phyloP scores from a whole-genome alignment of 2,888 invertebrate genomes.

The Seira musarum region DNA sequence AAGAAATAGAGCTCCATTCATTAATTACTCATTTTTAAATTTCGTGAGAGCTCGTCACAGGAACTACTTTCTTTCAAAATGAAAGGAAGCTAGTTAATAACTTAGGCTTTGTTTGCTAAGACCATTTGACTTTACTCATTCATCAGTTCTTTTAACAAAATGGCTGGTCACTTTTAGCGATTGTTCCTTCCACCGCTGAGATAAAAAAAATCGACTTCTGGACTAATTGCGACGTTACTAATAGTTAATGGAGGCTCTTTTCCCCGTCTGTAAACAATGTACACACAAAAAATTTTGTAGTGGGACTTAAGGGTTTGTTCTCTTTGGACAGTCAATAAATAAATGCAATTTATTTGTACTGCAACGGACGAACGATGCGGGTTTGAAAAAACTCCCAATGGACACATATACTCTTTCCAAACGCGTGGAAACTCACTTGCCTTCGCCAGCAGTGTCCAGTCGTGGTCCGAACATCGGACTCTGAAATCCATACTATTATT shows the following conservation, averaged over 20 bases:
- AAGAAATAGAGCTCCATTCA: no score
- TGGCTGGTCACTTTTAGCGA: no score
- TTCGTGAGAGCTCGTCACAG: no score
- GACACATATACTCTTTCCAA: constrained; percentile 31
- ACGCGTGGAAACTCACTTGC: constrained; percentile 21
- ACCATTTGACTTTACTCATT: constrained; percentile 10
- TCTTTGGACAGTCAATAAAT: constrained; percentile 50
- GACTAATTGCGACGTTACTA: no score
- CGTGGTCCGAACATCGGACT: background rate
- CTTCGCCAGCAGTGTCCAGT: background rate
- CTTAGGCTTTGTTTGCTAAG: constrained; percentile 20
- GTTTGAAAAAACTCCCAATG: constrained; percentile 43
- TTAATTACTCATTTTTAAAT: no score
- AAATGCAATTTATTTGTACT: constrained; percentile 54
- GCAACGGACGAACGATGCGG: constrained; percentile 23
- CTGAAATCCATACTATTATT: constrained; percentile 2
- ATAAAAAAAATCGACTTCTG: no score
- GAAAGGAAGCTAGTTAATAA: constrained; percentile 14
- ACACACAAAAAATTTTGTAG: background rate
- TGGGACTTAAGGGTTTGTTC: constrained; percentile 34
- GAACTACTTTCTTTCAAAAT: no score
- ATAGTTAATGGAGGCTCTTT: no score
- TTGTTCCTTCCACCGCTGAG: no score
- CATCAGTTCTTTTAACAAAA: constrained; percentile 26
- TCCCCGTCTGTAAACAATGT: no score